phyloP scores from a whole-genome alignment of 2,113 vertebrate species.

The Neoarius graeffei region DNA sequence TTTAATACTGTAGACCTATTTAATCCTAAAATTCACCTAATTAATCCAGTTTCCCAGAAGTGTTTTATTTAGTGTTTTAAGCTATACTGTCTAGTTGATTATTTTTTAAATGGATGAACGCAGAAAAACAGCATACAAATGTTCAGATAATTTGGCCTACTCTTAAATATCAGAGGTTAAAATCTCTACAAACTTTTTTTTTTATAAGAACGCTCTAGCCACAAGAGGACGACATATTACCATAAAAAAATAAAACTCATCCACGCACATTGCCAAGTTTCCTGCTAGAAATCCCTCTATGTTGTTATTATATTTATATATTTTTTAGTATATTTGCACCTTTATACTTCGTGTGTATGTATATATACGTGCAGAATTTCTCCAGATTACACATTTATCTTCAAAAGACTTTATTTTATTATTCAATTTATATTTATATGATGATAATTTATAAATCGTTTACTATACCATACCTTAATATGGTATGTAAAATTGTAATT shows the following conservation, averaged over 20 bases:
- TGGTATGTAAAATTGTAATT: too few species aligned
- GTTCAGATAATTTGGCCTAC: neutral
- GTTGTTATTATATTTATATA: neutral
- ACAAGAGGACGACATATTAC: slow-evolving; percentile 63
- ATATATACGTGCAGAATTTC: neutral
- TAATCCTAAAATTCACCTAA: too few species aligned
- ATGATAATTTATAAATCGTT: neutral
- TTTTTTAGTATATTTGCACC: neutral
- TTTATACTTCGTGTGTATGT: neutral
- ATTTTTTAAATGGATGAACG: neutral
- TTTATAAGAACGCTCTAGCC: slow-evolving; percentile 47
- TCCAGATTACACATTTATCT: neutral
- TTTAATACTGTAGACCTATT: too few species aligned
- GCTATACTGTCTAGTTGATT: neutral
- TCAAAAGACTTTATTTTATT: neutral
- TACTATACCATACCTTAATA: neutral
- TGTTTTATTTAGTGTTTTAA: neutral
- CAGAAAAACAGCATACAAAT: neutral
- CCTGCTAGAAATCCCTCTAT: neutral
- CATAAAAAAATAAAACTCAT: neutral
- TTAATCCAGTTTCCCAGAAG: too few species aligned
- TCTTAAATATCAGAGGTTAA: neutral
- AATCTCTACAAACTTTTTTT: neutral
- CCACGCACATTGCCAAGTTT: neutral
- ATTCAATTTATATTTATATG: neutral